phyloP scores from a whole-genome alignment of 2,113 vertebrate species.

The Sorex araneus region DNA sequence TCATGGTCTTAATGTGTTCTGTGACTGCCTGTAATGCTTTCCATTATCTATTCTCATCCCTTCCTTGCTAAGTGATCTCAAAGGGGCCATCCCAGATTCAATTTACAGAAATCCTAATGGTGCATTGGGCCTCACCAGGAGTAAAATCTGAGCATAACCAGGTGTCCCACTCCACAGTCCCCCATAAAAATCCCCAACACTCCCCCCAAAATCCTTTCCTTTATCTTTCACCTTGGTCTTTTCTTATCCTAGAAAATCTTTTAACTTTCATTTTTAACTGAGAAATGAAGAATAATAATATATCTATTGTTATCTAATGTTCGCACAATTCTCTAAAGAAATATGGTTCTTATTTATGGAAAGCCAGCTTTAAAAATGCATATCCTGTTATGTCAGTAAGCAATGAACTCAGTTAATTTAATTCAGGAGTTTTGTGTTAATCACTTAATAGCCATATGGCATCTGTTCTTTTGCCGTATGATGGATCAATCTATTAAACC shows the following conservation, averaged over 20 bases:
- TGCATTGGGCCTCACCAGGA: no score
- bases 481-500: not conserved
- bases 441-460: not conserved
- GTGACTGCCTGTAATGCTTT: no score
- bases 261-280: not conserved
- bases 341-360: not conserved
- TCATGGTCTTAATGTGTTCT: no score
- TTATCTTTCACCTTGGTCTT: not conserved
- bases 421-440: conserved; percentile 7
- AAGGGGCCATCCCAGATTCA: no score
- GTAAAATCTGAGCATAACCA: no score
- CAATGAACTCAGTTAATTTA: conserved; percentile 18
- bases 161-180: no score
- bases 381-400: not conserved
- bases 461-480: not conserved
- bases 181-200: no score
- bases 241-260: not conserved
- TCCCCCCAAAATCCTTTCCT: no score
- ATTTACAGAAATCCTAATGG: no score
- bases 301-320: not conserved
- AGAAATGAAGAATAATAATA: not conserved
- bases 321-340: conserved; percentile 13
- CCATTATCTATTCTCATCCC: not conserved
- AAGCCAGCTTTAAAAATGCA: not conserved
- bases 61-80: not conserved